These are phyloP conservation scores for Ranitomeya variabilis DNA, from an alignment of 2,113 vertebrate genomes.

Conservation along the genomic window DNA sequence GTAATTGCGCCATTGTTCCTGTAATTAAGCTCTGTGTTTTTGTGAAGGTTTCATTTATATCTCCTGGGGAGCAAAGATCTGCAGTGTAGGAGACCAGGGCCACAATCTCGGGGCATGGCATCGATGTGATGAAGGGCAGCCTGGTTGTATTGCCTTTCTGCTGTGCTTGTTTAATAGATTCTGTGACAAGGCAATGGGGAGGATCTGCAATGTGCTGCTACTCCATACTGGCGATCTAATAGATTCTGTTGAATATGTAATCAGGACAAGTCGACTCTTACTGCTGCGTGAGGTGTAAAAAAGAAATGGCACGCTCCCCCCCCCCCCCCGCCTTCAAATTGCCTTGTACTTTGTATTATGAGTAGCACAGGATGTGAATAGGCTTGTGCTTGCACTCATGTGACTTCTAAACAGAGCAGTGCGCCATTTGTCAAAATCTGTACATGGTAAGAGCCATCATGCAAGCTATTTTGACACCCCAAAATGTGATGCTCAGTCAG, in stretches of 20 bases:
- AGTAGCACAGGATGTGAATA: too few species aligned
- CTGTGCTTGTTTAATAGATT: conserved; percentile 11
- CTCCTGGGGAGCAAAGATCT: conserved; percentile 32
- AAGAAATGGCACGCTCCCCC: too few species aligned
- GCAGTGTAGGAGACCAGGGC: neutral
- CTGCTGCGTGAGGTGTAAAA: too few species aligned
- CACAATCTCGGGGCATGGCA: neutral
- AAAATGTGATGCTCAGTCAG: too few species aligned
- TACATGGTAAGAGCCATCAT: too few species aligned
- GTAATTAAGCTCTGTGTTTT: conserved; percentile 57
- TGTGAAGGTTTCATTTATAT: conserved; percentile 48
- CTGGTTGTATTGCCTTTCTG: neutral
- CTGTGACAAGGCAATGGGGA: neutral
- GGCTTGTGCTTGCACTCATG: too few species aligned
- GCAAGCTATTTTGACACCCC: too few species aligned
- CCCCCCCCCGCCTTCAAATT: too few species aligned
- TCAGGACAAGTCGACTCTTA: too few species aligned
- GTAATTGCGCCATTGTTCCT: conserved; percentile 58
- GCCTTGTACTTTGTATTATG: too few species aligned
- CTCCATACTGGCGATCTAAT: neutral
- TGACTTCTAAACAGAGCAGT: too few species aligned
- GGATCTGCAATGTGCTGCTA: neutral
- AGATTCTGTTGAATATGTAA: neutral
- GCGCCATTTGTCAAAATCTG: too few species aligned
- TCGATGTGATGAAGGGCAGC: neutral